A percentile compares a stretch with the other conserved stretches of the same genome.
phyloP scores from a whole-genome alignment of 1,140 invertebrate genomes.

The Pogonognathellus flavescens region DNA sequence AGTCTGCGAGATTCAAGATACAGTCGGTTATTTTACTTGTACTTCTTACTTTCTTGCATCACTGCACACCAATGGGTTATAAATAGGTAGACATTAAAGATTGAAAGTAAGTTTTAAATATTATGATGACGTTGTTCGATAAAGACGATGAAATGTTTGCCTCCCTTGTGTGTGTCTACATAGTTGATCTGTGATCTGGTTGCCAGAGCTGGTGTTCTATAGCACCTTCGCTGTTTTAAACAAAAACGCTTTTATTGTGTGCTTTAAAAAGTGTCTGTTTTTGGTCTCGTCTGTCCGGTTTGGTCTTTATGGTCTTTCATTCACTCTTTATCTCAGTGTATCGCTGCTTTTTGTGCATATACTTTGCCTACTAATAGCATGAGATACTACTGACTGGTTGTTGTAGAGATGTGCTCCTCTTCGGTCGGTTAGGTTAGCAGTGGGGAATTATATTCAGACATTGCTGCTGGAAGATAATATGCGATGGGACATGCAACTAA shows the following conservation, averaged over 20 bases:
- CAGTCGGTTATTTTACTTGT: slow-evolving; percentile 1
- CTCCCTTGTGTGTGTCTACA: no score
- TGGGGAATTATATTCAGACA: slow-evolving; percentile 37
- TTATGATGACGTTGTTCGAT: no score
- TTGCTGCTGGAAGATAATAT: slow-evolving; percentile 13
- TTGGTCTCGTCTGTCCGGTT: slow-evolving; percentile 2
- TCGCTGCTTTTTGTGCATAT: not conserved
- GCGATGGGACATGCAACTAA: slow-evolving; percentile 33
- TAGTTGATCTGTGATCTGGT: no score
- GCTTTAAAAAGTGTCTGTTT: not conserved
- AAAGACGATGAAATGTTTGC: no score
- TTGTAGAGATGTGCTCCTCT: not conserved
- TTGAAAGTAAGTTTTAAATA: no score
- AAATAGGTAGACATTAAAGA: no score
- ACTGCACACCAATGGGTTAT: slow-evolving; percentile 14
- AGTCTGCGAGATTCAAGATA: not conserved
- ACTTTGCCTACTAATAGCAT: not conserved
- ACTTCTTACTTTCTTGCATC: slow-evolving; percentile 3
- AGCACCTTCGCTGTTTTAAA: not conserved
- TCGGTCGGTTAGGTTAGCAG: slow-evolving; percentile 24
- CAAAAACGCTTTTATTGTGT: slow-evolving; percentile 21
- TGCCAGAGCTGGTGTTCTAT: no score
- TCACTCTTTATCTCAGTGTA: not conserved
- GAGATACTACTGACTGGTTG: not conserved
- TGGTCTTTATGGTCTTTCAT: not conserved